Conservation (phyloP, 2,797 vertebrate genomes). For the Sphenodon punctatus region DNA sequence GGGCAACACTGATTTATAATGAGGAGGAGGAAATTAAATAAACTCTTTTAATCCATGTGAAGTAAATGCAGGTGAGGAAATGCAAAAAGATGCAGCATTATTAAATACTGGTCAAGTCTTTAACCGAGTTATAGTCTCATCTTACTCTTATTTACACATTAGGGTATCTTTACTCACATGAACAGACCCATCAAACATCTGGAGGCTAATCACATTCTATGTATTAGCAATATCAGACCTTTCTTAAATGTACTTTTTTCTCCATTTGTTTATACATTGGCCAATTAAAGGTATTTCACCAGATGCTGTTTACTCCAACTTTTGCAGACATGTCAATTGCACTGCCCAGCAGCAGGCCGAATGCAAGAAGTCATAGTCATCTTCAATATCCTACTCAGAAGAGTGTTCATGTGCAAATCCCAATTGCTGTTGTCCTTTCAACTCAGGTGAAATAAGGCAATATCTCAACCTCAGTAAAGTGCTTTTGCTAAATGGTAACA, state of each 20-base stretch:
- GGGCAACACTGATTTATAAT: too few species aligned
- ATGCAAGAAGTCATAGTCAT: constrained; percentile 2
- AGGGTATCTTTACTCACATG: rapidly evolving
- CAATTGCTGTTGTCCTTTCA: not conserved
- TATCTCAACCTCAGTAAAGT: not conserved
- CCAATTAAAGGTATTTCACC: not conserved
- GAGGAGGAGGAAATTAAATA: not conserved
- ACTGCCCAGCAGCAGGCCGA: not conserved
- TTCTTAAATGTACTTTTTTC: not conserved
- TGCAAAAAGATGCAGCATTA: not conserved
- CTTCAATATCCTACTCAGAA: not conserved
- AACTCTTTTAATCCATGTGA: not conserved
- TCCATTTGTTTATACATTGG: not conserved
- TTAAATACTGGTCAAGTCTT: too few species aligned
- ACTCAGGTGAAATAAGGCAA: not conserved
- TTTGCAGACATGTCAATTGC: not conserved
- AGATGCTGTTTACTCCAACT: not conserved
- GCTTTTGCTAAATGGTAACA: not conserved
- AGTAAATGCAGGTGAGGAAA: not conserved
- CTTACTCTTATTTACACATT: not conserved
- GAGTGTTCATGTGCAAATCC: not conserved
- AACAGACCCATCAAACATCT: not conserved
- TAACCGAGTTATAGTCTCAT: not conserved
- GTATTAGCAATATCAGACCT: not conserved
- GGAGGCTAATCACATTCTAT: not conserved